Conservation (phyloP, 37 sponge, comb jelly and placozoan species). For the Cladorhizidae sp. region DNA sequence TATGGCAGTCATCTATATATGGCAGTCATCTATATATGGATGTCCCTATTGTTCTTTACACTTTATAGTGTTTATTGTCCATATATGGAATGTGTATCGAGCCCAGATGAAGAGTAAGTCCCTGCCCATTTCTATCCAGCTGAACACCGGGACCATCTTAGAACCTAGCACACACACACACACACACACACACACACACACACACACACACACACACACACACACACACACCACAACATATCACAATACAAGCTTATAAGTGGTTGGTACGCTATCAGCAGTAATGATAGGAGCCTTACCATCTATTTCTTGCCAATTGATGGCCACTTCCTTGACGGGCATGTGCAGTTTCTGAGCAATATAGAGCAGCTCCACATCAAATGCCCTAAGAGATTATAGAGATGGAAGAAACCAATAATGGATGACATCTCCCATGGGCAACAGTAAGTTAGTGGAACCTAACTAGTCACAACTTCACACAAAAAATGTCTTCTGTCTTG, state of each 20-base stretch:
- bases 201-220: too few species aligned
- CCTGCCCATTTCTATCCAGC: constrained; percentile 96
- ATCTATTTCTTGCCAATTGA: constrained; percentile 98
- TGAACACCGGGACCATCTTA: constrained; percentile 90
- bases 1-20: too few species aligned
- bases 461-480: too few species aligned
- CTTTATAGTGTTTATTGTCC: constrained; percentile 48
- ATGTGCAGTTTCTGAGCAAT: constrained; percentile 88
- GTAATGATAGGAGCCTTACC: constrained; percentile 38
- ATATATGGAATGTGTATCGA: constrained; percentile 83
- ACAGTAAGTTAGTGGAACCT: too few species aligned
- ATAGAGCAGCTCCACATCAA: constrained; percentile 96
- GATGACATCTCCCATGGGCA: too few species aligned
- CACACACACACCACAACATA: too few species aligned
- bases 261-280: too few species aligned
- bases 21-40: too few species aligned
- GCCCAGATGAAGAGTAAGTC: constrained; percentile 90
- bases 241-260: too few species aligned
- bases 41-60: neutral
- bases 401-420: too few species aligned
- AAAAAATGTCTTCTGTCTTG: too few species aligned
- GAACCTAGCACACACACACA: constrained; percentile 62
- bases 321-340: constrained; percentile 92
- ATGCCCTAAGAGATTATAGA: too few species aligned
- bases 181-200: neutral